These are phyloP conservation scores for Cromileptes altivelis DNA, from an alignment of 2,113 vertebrate genomes.

Conservation along the genomic window DNA sequence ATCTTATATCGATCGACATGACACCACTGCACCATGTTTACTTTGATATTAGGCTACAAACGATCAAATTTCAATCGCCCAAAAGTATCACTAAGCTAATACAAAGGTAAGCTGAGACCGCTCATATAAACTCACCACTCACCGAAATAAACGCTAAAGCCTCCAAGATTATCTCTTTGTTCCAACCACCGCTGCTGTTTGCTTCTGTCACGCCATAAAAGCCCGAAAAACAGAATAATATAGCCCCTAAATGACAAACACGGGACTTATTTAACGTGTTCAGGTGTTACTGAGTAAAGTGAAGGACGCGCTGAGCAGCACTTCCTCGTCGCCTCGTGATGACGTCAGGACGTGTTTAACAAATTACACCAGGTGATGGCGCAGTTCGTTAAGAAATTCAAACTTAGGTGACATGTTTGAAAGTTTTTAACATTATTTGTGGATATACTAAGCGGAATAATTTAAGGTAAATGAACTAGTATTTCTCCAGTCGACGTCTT, in stretches of 20 bases:
- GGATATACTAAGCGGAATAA: no score
- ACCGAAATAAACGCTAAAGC: conserved; percentile 5
- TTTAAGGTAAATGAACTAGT: rapidly evolving
- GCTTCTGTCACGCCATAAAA: conserved; percentile 16
- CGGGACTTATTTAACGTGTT: conserved; percentile 9
- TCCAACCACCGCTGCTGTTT: neutral
- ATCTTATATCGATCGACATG: neutral
- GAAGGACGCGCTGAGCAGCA: conserved; percentile 53
- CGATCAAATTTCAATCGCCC: neutral
- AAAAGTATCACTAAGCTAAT: neutral
- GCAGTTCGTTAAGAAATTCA: neutral
- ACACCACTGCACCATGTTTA: neutral
- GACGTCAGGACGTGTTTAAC: neutral
- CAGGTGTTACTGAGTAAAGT: rapidly evolving
- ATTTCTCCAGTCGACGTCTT: neutral
- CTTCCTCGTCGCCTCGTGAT: conserved; percentile 54
- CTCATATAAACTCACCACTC: neutral
- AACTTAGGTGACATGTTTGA: no score
- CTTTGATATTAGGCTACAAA: neutral
- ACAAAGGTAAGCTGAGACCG: neutral
- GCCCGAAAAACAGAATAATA: rapidly evolving
- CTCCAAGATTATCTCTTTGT: neutral
- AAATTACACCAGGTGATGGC: conserved; percentile 27
- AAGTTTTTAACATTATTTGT: neutral
- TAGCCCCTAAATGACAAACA: neutral